Conservation (phyloP, 2,113 vertebrate genomes). For the Hydropotes inermis region DNA sequence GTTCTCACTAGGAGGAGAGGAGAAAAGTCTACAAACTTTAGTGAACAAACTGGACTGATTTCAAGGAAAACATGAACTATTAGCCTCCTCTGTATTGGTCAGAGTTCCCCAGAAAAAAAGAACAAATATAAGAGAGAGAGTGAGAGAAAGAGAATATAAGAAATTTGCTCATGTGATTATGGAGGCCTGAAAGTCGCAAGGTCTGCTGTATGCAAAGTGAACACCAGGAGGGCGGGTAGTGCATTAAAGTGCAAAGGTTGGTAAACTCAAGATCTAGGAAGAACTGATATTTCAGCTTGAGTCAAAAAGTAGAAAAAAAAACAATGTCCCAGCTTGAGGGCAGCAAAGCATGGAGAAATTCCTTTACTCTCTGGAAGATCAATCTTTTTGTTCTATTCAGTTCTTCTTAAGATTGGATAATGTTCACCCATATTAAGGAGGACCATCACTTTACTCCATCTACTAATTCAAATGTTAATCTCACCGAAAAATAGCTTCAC, state of each 20-base stretch:
- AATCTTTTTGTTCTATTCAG: not conserved
- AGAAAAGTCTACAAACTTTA: not conserved
- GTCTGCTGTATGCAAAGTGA: not conserved
- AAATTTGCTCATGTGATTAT: not conserved
- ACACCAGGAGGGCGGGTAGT: not conserved
- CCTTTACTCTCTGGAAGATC: not conserved
- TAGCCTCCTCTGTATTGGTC: not conserved
- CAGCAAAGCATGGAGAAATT: not conserved
- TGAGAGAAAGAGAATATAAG: not conserved
- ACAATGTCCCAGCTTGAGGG: not conserved
- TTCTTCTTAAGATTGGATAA: not conserved
- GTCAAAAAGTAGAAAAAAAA: not conserved
- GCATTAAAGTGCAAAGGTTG: not conserved
- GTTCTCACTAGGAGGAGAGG: not conserved
- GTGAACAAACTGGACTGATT: not conserved
- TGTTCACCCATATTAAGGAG: not conserved
- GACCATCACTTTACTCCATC: not conserved
- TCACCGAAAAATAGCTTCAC: not conserved
- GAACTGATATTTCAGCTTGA: not conserved
- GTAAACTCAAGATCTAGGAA: not conserved
- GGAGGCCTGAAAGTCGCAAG: not conserved
- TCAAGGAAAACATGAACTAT: not conserved
- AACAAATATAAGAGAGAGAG: not conserved
- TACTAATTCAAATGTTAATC: not conserved
- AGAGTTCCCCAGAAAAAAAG: not conserved